Base-by-base conservation (phyloP, 2,797 vertebrate species). In the Eurystomus glaucurus region DNA sequence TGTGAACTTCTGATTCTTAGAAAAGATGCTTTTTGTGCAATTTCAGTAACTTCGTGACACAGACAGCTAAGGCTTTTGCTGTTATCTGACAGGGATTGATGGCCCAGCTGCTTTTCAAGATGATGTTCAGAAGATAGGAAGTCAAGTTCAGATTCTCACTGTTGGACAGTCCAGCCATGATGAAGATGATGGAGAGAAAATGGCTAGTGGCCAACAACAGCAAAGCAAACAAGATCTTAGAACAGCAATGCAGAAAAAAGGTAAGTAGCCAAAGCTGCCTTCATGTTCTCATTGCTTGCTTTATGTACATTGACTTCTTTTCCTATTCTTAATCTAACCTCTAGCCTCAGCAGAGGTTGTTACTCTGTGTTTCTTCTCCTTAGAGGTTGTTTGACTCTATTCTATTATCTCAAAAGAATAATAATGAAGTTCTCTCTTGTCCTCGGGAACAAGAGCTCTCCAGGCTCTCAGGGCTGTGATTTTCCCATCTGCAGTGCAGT, bases 211-310 rank as follows among this genome's bases (percentile, higher is more conserved):
- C 62, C 98, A 99, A 81, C 98, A 97, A 31, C 99, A 99, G 98
- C 99, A 99, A 98, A 98, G 98, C 95, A 99, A 99, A 96, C 99
- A 99, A 98, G 99, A 99, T 95, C 99, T 99, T 94, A 98, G 98
- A 90, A 98, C 99, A 98, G 98, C 98, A 95, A 99, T 99, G 99
- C 99, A 99, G 95, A 99, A 99, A 97, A 99, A 99, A 98, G 99
- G 99, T 99, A 94, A 98, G 97, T 77, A 61, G 15, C 85, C 83
- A 72, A 60, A 70, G 14, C n/a, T 91, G 45, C 61, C 45, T 68
- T 74, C 18, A 21, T 14, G 11, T 85, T 87, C n/a, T 92, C 16
- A 9, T 43, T 83, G 35, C 41, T 91, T 58, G 16, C 19, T 58
- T 77, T 58, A 31, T 51, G 31, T 57, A 10, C 1, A 0, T 16